Conservation (phyloP, 2,888 invertebrate genomes). For the Oscheius sp. region DNA sequence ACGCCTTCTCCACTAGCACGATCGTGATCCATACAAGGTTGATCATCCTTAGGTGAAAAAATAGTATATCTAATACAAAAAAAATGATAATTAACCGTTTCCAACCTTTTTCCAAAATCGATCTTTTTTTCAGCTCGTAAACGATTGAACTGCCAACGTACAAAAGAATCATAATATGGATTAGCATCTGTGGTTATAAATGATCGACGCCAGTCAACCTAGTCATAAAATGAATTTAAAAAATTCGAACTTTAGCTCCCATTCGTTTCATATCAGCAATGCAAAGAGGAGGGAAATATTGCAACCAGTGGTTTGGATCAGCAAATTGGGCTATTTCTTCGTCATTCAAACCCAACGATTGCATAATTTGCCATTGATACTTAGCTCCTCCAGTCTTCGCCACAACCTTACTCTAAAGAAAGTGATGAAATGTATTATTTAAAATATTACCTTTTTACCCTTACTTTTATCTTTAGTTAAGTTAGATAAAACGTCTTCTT, state of each 20-base stretch:
- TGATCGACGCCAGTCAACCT: conserved; percentile 96
- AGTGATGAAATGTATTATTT: background rate
- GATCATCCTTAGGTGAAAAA: conserved; percentile 92
- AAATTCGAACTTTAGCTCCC: conserved; percentile 91
- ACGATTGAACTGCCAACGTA: conserved; percentile 92
- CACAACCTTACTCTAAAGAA: conserved; percentile 84
- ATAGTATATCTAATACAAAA: conserved; percentile 80
- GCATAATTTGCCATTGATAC: conserved; percentile 99
- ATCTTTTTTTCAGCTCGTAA: conserved; percentile 86
- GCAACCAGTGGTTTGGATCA: conserved; percentile 89
- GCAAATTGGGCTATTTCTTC: conserved; percentile 92
- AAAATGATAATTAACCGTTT: background rate
- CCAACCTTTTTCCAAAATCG: conserved; percentile 94
- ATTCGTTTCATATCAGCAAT: conserved; percentile 85
- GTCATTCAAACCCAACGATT: conserved; percentile 85
- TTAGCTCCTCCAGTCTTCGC: conserved; percentile 89
- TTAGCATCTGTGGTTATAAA: conserved; percentile 98
- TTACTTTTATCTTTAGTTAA: conserved; percentile 85
- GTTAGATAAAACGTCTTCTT: conserved; percentile 62
- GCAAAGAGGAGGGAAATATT: conserved; percentile 92
- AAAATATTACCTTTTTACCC: conserved; percentile 80
- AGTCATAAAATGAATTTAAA: too few species aligned
- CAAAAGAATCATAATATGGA: conserved; percentile 96
- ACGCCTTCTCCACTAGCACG: conserved; percentile 94
- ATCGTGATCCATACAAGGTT: conserved; percentile 99